Evolutionary conservation across 2,797 vertebrate genomes (phyloP).

Genomic region (Menidia menidia): DNA sequence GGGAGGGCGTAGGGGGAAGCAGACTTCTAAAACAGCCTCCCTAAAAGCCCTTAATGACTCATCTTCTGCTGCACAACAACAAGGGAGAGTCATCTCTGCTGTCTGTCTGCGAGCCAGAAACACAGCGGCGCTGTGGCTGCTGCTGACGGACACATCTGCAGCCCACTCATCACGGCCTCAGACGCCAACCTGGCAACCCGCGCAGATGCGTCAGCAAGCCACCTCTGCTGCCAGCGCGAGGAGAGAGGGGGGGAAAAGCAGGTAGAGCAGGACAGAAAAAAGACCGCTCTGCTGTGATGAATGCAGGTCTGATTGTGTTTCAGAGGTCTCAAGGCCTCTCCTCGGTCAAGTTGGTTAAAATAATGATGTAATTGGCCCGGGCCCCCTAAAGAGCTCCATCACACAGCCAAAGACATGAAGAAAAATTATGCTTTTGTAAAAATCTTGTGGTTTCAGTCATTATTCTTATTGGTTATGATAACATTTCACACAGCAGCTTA

Average conservation of each 20-base stretch:
- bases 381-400: conserved; percentile 54
- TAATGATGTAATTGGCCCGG: conserved; percentile 63
- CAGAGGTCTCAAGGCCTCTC: conserved; percentile 41
- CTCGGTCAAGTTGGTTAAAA: conserved; percentile 38
- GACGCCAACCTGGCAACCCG: conserved; percentile 36
- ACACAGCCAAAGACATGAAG: conserved; percentile 10
- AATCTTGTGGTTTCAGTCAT: conserved; percentile 12
- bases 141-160: conserved; percentile 28
- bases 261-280: not conserved
- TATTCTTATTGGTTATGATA: conserved; percentile 30
- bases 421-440: not conserved
- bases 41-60: conserved; percentile 76
- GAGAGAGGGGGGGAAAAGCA: not conserved
- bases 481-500: conserved; percentile 25
- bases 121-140: conserved; percentile 27
- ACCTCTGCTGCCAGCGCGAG: not conserved
- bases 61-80: conserved; percentile 65
- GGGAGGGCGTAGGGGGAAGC: not conserved
- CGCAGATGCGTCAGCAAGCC: conserved; percentile 37
- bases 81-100: conserved; percentile 52
- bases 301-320: conserved; percentile 43
- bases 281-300: not conserved
- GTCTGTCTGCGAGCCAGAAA: conserved; percentile 31
- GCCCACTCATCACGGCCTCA: conserved; percentile 27
- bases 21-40: conserved; percentile 75